These are phyloP conservation scores for Sprattus sprattus DNA, from an alignment of 2,113 vertebrate species.

Conservation along the genomic window DNA sequence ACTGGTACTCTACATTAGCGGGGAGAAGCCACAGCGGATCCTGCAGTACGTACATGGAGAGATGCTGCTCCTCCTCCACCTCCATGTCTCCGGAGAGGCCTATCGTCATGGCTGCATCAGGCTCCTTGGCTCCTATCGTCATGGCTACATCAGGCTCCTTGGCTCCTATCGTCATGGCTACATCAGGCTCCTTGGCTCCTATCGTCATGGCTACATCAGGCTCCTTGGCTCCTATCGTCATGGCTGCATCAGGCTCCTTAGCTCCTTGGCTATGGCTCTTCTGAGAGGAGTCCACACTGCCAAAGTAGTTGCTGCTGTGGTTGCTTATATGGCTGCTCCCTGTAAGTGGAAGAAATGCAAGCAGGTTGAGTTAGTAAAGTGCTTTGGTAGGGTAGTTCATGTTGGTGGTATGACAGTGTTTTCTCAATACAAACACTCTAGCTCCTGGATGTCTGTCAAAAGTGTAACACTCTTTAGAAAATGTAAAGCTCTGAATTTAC, in stretches of 20 bases:
- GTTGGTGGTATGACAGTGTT: too few species aligned
- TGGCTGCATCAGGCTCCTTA: slow-evolving; percentile 44
- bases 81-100: slow-evolving; percentile 43
- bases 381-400: too few species aligned
- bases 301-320: slow-evolving; percentile 91
- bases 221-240: slow-evolving; percentile 1
- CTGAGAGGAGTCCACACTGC: slow-evolving; percentile 90
- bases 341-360: slow-evolving; percentile 36
- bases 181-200: background rate
- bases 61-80: slow-evolving; percentile 61
- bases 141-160: background rate
- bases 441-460: too few species aligned
- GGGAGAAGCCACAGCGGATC: slow-evolving; percentile 84
- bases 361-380: background rate
- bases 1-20: too few species aligned
- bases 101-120: background rate
- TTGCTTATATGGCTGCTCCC: slow-evolving; percentile 81
- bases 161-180: background rate
- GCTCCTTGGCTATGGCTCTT: slow-evolving; percentile 76
- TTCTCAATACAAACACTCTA: background rate
- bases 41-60: slow-evolving; percentile 77
- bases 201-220: background rate
- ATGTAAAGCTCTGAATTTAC: too few species aligned
- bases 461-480: too few species aligned
- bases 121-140: background rate